phyloP scores from a whole-genome alignment of 2,888 invertebrate genomes.

The Nemotelus pantherinus region DNA sequence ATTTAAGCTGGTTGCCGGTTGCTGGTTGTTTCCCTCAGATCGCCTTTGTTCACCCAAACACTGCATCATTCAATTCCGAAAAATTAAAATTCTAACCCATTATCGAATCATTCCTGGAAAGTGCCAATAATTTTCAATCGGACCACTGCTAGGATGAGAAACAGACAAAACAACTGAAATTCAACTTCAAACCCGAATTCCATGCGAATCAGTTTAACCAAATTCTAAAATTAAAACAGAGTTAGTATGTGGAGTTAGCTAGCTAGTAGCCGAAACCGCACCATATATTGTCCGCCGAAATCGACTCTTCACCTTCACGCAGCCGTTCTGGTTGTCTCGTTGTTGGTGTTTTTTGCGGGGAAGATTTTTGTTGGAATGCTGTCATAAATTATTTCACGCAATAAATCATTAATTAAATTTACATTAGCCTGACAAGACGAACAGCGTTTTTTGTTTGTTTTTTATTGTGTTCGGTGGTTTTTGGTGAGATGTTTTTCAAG shows the following conservation, averaged over 20 bases:
- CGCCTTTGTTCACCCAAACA: no score
- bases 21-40: no score
- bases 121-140: no score
- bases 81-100: no score
- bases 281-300: conserved; percentile 37
- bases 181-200: background rate
- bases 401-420: conserved; percentile 51
- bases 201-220: conserved; percentile 18
- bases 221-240: background rate
- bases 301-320: conserved; percentile 29
- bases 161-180: no score
- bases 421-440: conserved; percentile 41
- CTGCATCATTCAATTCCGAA: no score
- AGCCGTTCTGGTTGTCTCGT: background rate
- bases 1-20: no score
- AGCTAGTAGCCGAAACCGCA: background rate
- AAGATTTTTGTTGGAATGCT: conserved; percentile 25
- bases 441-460: background rate
- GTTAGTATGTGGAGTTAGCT: background rate
- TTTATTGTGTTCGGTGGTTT: background rate
- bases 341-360: background rate
- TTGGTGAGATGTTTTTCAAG: background rate
- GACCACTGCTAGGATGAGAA: no score
- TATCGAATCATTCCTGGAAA: no score
- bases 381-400: conserved; percentile 51